Evolutionary conservation across 2,113 vertebrate species (phyloP).

Genomic region (Cottus gobio): DNA sequence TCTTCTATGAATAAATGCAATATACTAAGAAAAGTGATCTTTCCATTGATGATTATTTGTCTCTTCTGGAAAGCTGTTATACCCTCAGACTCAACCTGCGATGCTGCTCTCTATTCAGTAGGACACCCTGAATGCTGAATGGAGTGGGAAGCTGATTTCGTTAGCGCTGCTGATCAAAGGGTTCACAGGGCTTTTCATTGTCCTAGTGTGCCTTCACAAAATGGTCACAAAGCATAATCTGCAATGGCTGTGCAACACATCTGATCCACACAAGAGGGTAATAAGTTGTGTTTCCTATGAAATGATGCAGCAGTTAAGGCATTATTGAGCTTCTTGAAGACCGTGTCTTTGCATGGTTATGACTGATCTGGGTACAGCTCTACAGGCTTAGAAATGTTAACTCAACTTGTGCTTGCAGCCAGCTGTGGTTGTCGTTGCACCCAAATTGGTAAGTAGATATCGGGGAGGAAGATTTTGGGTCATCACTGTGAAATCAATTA

Average conservation of each 20-base stretch:
- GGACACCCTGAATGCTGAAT: slow-evolving; percentile 40
- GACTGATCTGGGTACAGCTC: not conserved
- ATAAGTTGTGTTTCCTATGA: slow-evolving; percentile 21
- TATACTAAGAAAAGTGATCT: not conserved
- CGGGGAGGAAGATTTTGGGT: slow-evolving; percentile 14
- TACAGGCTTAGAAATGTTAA: not conserved
- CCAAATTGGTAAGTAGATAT: slow-evolving; percentile 20
- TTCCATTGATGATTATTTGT: slow-evolving; percentile 19
- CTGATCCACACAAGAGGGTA: slow-evolving; percentile 35
- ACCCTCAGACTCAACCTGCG: slow-evolving; percentile 32
- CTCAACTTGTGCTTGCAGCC: slow-evolving; percentile 12
- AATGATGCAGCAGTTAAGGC: slow-evolving; percentile 32
- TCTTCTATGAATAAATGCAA: not conserved
- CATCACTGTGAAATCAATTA: slow-evolving; percentile 47
- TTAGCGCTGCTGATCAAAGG: slow-evolving; percentile 73
- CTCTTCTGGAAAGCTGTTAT: slow-evolving; percentile 22
- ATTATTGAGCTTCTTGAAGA: slow-evolving; percentile 20
- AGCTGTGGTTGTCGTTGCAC: slow-evolving; percentile 15
- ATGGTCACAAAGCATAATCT: slow-evolving; percentile 55
- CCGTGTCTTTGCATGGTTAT: not conserved
- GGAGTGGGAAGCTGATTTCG: slow-evolving; percentile 57
- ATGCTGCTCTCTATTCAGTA: slow-evolving; percentile 54
- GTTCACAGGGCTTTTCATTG: slow-evolving; percentile 57
- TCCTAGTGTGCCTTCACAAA: slow-evolving; percentile 47
- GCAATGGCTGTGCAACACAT: slow-evolving; percentile 41